Conservation (phyloP, 2,797 vertebrate genomes). For the Myripristis murdjan region DNA sequence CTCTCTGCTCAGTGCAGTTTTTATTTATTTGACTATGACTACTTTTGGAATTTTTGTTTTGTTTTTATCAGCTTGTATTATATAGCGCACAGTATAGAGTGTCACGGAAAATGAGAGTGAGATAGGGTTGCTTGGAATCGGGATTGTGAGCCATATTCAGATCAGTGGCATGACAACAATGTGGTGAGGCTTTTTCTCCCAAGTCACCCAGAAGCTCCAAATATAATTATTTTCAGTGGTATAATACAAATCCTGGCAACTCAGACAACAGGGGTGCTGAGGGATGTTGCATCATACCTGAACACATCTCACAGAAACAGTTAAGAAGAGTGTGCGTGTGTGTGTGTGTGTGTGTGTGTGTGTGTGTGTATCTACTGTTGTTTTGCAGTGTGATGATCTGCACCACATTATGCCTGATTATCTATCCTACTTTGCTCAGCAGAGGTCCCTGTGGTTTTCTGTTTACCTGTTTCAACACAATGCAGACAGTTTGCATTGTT, state of each 20-base stretch:
- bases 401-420: slow-evolving; percentile 4
- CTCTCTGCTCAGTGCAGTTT: slow-evolving; percentile 12
- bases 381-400: slow-evolving; percentile 7
- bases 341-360: too few species aligned
- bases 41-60: slow-evolving; percentile 28
- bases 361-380: too few species aligned
- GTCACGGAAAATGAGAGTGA: slow-evolving; percentile 27
- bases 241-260: slow-evolving; percentile 29
- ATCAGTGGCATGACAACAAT: slow-evolving; percentile 35
- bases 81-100: slow-evolving; percentile 34
- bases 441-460: too few species aligned
- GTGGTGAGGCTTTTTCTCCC: slow-evolving; percentile 46
- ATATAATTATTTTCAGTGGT: slow-evolving; percentile 47
- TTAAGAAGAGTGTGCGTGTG: too few species aligned
- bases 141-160: slow-evolving; percentile 43
- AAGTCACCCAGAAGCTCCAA: slow-evolving; percentile 28
- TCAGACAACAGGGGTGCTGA: not conserved
- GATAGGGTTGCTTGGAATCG: slow-evolving; percentile 46
- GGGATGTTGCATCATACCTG: slow-evolving; percentile 6
- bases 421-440: not conserved
- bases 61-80: slow-evolving; percentile 52
- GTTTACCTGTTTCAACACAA: too few species aligned
- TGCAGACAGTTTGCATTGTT: too few species aligned
- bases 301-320: not conserved
- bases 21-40: slow-evolving; percentile 48